phyloP scores from a whole-genome alignment of 2,888 invertebrate species.

The Smittia aterrima region DNA sequence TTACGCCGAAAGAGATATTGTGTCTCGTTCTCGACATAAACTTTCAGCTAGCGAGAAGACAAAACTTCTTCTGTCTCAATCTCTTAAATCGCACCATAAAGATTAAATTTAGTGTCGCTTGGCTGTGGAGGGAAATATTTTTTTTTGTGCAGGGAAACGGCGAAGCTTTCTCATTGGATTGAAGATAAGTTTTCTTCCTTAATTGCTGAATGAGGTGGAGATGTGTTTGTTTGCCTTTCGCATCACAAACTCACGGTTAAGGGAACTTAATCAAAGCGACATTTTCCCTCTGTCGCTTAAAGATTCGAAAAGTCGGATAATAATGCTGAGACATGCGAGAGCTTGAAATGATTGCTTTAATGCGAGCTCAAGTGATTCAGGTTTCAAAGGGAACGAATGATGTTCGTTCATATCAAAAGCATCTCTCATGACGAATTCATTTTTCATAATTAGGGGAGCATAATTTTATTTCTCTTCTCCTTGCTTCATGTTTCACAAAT shows the following conservation, averaged over 20 bases:
- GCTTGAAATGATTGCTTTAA: no score
- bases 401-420: background rate
- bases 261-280: background rate
- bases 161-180: background rate
- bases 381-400: no score
- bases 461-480: background rate
- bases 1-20: constrained; percentile 23
- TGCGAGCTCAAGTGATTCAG: no score
- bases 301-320: background rate
- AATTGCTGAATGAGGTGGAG: no score
- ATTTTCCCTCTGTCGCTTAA: background rate
- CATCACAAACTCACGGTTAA: background rate
- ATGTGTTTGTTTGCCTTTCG: no score
- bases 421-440: constrained; percentile 14
- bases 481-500: constrained; percentile 11
- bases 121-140: background rate
- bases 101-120: constrained; percentile 34
- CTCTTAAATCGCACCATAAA: constrained; percentile 34
- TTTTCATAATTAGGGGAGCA: constrained; percentile 8
- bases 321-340: background rate
- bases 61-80: constrained; percentile 1
- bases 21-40: background rate
- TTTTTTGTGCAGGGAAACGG: background rate
- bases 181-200: no score
- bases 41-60: background rate